Evolutionary conservation across 2,888 invertebrate species (phyloP).

Genomic region (Meiosimyza platycephala): DNA sequence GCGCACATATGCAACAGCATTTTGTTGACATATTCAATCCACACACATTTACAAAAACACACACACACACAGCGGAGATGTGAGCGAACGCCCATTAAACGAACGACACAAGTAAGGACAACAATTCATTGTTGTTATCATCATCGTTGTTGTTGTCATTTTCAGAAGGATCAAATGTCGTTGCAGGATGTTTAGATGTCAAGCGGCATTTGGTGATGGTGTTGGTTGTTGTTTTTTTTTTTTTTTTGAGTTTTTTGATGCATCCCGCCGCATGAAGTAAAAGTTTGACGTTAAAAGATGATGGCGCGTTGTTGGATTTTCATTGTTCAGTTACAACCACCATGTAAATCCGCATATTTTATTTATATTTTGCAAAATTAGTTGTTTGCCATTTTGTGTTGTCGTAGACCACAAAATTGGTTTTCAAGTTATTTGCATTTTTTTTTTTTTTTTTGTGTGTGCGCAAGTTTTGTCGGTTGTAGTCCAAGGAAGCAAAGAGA

Average conservation of each 20-base stretch:
- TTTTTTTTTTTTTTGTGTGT: no score
- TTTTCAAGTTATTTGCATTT: not conserved
- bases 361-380: not conserved
- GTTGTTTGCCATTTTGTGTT: constrained; percentile 5
- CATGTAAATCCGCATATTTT: constrained; percentile 2
- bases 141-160: not conserved
- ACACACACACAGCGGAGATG: constrained; percentile 25
- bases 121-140: constrained; percentile 2
- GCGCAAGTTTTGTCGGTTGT: constrained; percentile 1
- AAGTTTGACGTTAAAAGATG: constrained; percentile 1
- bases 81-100: not conserved
- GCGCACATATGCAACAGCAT: constrained; percentile 18
- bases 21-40: not conserved
- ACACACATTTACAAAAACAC: constrained; percentile 12
- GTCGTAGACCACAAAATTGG: not conserved
- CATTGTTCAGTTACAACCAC: not conserved
- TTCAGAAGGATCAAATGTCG: not conserved
- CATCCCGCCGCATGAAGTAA: not conserved
- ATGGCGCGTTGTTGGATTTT: not conserved
- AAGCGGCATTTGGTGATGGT: not conserved
- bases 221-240: not conserved
- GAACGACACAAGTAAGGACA: not conserved
- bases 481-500: constrained; percentile 1
- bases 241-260: not conserved
- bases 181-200: constrained; percentile 7